phyloP scores from a whole-genome alignment of 2,113 vertebrate genomes.

The Hylia prasina region DNA sequence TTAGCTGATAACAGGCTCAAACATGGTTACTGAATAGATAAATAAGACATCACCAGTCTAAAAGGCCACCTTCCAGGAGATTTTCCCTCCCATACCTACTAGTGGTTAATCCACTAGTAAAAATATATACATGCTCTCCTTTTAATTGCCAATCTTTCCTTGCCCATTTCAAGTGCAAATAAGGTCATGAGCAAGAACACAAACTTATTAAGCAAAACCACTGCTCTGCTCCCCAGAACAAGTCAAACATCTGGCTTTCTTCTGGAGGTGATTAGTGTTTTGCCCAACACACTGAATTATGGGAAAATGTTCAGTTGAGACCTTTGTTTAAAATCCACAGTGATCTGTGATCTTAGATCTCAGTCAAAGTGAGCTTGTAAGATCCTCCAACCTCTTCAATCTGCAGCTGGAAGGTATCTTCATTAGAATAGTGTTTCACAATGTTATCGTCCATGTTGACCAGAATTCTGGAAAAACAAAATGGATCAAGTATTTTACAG shows the following conservation, averaged over 20 bases:
- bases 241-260: not conserved
- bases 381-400: conserved; percentile 87
- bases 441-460: conserved; percentile 99
- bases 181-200: conserved; percentile 35
- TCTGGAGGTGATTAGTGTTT: not conserved
- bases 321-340: conserved; percentile 14
- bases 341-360: conserved; percentile 78
- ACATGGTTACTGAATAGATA: not conserved
- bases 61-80: conserved; percentile 43
- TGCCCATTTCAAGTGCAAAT: conserved; percentile 36
- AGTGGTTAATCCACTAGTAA: conserved; percentile 20
- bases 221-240: conserved; percentile 35
- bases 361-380: conserved; percentile 93
- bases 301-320: not conserved
- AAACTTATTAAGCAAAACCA: conserved; percentile 29
- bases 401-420: conserved; percentile 98
- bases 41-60: conserved; percentile 9
- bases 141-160: not conserved
- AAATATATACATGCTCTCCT: not conserved
- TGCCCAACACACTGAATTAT: not conserved
- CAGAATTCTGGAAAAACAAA: conserved; percentile 80
- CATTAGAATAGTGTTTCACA: conserved; percentile 97
- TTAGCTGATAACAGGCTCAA: not conserved
- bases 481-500: not conserved
- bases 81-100: not conserved